phyloP scores from a whole-genome alignment of 2,888 invertebrate species.

The Hypolimnas misippus region DNA sequence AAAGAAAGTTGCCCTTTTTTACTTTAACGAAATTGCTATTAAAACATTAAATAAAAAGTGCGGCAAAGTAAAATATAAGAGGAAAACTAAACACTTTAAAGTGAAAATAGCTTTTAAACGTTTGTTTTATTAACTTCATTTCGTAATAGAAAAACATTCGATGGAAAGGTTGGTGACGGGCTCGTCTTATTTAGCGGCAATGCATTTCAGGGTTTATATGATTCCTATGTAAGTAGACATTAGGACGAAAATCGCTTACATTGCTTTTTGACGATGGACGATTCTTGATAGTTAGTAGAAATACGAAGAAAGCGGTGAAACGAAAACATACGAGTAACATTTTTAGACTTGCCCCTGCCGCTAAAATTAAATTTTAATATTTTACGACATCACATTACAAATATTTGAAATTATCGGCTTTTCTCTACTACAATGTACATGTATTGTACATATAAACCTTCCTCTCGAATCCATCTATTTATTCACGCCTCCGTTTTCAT shows the following conservation, averaged over 20 bases:
- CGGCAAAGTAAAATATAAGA: no score
- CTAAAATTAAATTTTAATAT: no score
- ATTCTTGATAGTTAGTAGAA: conserved; percentile 54
- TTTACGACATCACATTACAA: no score
- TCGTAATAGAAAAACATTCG: conserved; percentile 2
- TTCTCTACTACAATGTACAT: background rate
- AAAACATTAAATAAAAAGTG: no score
- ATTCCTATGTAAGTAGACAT: conserved; percentile 31
- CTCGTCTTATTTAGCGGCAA: conserved; percentile 8
- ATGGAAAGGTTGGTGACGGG: background rate
- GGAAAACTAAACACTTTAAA: no score
- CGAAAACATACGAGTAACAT: conserved; percentile 36
- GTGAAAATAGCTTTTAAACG: conserved; percentile 2
- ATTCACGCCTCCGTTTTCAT: no score
- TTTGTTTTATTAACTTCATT: background rate
- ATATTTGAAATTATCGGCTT: no score
- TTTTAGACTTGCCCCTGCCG: background rate
- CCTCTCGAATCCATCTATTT: no score
- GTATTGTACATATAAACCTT: background rate
- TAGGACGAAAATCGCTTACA: conserved; percentile 41
- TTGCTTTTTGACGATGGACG: conserved; percentile 39
- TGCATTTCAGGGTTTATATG: conserved; percentile 27
- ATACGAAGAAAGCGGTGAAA: conserved; percentile 55
- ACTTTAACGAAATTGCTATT: no score
- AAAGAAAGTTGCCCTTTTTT: no score